phyloP scores from a whole-genome alignment of 2,888 invertebrate species.

The Sipha maydis region DNA sequence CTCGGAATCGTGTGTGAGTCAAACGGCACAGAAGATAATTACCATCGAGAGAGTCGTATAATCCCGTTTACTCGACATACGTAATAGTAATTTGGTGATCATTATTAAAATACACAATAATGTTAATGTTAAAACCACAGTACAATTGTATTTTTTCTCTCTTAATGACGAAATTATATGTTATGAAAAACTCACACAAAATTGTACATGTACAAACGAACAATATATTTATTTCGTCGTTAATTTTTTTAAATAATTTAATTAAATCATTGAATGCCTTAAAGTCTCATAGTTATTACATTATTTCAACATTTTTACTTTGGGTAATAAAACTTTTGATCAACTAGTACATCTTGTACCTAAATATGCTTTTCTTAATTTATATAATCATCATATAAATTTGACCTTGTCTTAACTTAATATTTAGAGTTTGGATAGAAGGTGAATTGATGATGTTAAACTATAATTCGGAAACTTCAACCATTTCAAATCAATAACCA shows the following conservation, averaged over 20 bases:
- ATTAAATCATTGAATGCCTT: too few species aligned
- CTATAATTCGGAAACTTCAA: too few species aligned
- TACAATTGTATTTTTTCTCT: neutral
- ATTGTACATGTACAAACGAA: neutral
- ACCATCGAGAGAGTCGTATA: neutral
- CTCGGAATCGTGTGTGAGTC: neutral
- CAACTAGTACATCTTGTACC: neutral
- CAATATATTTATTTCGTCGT: neutral
- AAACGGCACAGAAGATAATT: neutral
- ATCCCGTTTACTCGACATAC: neutral
- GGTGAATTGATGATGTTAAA: neutral
- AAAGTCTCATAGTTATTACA: neutral
- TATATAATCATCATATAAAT: neutral
- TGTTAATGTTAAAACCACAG: neutral
- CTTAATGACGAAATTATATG: neutral
- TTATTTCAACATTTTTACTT: neutral
- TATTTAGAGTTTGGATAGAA: neutral
- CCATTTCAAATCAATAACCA: too few species aligned
- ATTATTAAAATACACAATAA: neutral
- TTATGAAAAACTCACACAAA: neutral
- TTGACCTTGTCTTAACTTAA: neutral
- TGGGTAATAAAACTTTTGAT: neutral
- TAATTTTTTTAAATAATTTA: neutral
- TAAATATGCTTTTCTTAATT: neutral
- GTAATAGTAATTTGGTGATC: neutral